phyloP scores from a whole-genome alignment of 2,113 vertebrate species.

The Clarias magur region DNA sequence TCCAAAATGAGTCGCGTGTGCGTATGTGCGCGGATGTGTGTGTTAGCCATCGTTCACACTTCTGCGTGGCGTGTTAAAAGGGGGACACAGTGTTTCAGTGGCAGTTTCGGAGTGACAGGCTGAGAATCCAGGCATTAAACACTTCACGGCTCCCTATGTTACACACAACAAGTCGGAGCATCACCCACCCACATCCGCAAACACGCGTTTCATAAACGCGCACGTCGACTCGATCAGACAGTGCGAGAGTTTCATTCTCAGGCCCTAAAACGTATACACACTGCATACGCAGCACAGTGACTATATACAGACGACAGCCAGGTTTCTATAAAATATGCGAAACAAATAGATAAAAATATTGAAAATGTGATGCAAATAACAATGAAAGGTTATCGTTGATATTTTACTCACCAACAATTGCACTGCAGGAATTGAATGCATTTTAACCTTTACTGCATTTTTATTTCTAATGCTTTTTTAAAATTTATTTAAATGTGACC shows the following conservation, averaged over 20 bases:
- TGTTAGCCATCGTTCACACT: conserved; percentile 39
- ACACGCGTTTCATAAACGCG: conserved; percentile 38
- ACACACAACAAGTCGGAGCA: conserved; percentile 30
- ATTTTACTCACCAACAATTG: background rate
- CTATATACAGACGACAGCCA: background rate
- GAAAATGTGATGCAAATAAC: background rate
- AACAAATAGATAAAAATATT: background rate
- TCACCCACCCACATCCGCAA: conserved; percentile 32
- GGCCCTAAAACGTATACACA: background rate
- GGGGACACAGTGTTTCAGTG: conserved; percentile 59
- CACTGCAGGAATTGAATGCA: background rate
- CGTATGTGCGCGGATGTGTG: conserved; percentile 39
- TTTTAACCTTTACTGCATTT: background rate
- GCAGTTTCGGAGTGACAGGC: conserved; percentile 56
- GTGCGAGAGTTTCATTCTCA: background rate
- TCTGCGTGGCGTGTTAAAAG: conserved; percentile 44
- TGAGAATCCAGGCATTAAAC: conserved; percentile 49
- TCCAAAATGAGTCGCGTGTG: conserved; percentile 9
- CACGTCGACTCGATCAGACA: conserved; percentile 5
- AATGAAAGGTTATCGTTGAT: background rate
- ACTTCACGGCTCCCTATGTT: conserved; percentile 37
- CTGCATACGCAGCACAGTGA: background rate
- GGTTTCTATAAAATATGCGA: background rate
- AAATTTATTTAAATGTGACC: background rate
- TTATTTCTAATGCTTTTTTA: background rate